Conservation (phyloP, 1,140 invertebrate genomes). For the Drosophila kanapiae region DNA sequence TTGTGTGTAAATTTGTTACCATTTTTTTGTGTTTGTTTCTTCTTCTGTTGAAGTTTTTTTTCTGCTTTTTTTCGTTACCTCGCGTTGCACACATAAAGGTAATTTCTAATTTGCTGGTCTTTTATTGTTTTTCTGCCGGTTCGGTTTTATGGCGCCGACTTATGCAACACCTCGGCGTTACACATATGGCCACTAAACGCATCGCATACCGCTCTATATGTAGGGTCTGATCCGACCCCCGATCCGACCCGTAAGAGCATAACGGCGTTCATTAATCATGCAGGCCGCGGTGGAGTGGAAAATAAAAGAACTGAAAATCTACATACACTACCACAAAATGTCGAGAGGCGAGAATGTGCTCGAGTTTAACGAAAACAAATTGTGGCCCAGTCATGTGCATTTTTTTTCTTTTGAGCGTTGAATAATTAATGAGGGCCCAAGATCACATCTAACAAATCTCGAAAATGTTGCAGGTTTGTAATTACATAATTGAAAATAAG, state of each 20-base stretch:
- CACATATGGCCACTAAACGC: slow-evolving; percentile 49
- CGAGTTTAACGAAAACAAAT: slow-evolving; percentile 26
- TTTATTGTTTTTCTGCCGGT: slow-evolving; percentile 76
- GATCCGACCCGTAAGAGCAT: slow-evolving; percentile 63
- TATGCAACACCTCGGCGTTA: slow-evolving; percentile 65
- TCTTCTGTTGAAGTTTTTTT: slow-evolving; percentile 5
- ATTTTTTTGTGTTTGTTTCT: slow-evolving; percentile 50
- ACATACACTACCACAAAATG: slow-evolving; percentile 35
- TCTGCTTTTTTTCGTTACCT: slow-evolving; percentile 13
- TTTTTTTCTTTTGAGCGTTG: not conserved
- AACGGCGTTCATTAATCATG: slow-evolving; percentile 81
- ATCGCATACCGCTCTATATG: slow-evolving; percentile 49
- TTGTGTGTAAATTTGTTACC: slow-evolving; percentile 83
- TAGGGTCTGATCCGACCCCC: slow-evolving; percentile 21
- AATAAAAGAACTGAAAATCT: slow-evolving; percentile 44
- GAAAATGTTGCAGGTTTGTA: not conserved
- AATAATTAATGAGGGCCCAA: slow-evolving; percentile 22
- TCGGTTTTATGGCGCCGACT: slow-evolving; percentile 63
- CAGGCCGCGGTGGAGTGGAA: slow-evolving; percentile 48
- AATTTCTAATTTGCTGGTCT: slow-evolving; percentile 83
- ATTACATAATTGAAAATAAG: not conserved
- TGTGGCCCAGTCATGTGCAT: slow-evolving; percentile 8
- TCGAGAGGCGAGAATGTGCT: slow-evolving; percentile 13
- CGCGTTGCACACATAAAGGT: slow-evolving; percentile 76
- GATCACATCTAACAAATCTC: not conserved